Conservation (phyloP, 2,797 vertebrate species). For the Parambassis ranga region DNA sequence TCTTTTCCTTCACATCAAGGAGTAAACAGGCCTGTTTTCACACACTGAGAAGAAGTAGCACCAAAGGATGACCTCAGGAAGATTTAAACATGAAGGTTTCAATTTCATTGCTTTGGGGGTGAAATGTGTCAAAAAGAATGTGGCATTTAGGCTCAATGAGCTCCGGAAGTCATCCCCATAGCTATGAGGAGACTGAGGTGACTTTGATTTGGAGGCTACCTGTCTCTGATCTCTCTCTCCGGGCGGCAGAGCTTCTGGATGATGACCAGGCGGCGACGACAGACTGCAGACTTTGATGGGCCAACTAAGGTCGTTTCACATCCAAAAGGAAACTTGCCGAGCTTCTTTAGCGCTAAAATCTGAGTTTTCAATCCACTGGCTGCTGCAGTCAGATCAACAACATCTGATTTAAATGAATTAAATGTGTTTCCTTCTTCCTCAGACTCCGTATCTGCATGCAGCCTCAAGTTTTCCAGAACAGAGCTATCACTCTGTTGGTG, state of each 20-base stretch:
- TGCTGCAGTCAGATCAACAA: not conserved
- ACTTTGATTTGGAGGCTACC: too few species aligned
- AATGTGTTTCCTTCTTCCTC: not conserved
- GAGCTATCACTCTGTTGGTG: slow-evolving; percentile 34
- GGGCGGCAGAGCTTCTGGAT: slow-evolving; percentile 25
- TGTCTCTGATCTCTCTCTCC: slow-evolving; percentile 40
- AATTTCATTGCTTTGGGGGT: too few species aligned
- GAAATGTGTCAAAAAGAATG: too few species aligned
- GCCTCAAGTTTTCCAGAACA: not conserved
- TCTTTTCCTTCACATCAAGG: too few species aligned
- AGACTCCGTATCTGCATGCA: not conserved
- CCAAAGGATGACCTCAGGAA: too few species aligned
- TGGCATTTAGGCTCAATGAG: too few species aligned
- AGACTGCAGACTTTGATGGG: not conserved
- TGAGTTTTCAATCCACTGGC: not conserved
- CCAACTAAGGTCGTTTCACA: not conserved
- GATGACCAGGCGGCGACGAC: slow-evolving; percentile 11
- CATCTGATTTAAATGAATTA: not conserved
- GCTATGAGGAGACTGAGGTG: too few species aligned
- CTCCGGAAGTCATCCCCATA: too few species aligned
- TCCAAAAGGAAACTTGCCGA: not conserved
- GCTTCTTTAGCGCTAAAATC: not conserved
- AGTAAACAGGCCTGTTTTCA: too few species aligned
- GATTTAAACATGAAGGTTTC: too few species aligned
- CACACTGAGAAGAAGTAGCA: too few species aligned